A percentile compares a stretch with the other conserved stretches of the same genome.
Evolutionary conservation across 2,888 invertebrate species (phyloP).

Genomic region (Labia minor): DNA sequence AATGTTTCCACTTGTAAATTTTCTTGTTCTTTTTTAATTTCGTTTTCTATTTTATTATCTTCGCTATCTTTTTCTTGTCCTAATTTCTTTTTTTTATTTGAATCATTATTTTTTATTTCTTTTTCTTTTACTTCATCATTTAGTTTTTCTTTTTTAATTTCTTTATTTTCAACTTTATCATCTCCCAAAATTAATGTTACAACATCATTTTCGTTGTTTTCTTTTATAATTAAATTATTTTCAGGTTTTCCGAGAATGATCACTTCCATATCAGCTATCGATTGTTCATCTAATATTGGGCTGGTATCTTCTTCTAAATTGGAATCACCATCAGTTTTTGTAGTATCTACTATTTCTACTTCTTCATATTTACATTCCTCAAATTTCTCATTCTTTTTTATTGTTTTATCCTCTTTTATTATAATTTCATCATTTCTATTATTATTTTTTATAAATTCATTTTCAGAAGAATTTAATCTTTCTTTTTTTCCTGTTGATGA

Average conservation of each 20-base stretch:
- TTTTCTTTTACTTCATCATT: constrained; percentile 23
- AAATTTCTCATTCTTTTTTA: not conserved
- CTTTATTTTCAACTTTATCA: constrained; percentile 19
- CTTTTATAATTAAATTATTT: not conserved
- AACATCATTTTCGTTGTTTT: constrained; percentile 9
- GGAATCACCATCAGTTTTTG: constrained; percentile 15
- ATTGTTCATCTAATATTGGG: not conserved
- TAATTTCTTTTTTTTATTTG: constrained; percentile 30
- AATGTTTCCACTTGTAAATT: too few relatives aligned
- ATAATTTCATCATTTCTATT: not conserved
- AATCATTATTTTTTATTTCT: constrained; percentile 26
- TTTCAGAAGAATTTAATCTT: not conserved
- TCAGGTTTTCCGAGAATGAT: constrained; percentile 20
- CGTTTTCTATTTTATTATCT: too few relatives aligned
- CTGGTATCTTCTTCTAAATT: constrained; percentile 15
- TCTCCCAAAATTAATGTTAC: not conserved
- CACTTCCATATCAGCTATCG: constrained; percentile 19
- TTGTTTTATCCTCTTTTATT: not conserved
- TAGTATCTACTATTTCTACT: not conserved
- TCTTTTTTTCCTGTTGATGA: not conserved
- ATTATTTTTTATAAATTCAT: not conserved
- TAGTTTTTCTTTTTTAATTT: constrained; percentile 21
- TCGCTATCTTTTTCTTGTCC: not conserved
- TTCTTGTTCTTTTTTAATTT: too few relatives aligned
- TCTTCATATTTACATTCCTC: not conserved